phyloP scores from a whole-genome alignment of 1,140 invertebrate species.

The Eupeodes corollae region DNA sequence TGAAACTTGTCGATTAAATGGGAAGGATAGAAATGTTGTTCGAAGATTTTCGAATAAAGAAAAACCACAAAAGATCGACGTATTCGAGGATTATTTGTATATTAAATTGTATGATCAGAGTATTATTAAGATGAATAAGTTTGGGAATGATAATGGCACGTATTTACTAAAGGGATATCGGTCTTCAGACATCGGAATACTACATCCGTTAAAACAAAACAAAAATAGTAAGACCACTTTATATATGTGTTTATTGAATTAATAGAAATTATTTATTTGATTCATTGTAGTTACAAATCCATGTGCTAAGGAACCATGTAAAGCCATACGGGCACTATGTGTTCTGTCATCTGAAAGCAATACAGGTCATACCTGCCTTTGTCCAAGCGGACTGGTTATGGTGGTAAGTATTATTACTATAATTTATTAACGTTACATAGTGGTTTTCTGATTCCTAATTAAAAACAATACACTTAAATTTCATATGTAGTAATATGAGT shows the following conservation, averaged over 20 bases:
- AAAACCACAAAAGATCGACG: slow-evolving; percentile 56
- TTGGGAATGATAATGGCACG: slow-evolving; percentile 46
- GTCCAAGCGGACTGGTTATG: slow-evolving; percentile 48
- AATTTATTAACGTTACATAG: too few species aligned
- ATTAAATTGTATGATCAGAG: slow-evolving; percentile 52
- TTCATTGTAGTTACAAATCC: slow-evolving; percentile 34
- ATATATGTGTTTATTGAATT: background rate
- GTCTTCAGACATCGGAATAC: slow-evolving; percentile 52
- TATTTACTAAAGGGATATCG: slow-evolving; percentile 45
- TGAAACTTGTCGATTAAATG: slow-evolving; percentile 56
- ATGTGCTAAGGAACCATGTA: slow-evolving; percentile 42
- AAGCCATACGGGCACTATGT: slow-evolving; percentile 44
- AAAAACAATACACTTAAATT: too few species aligned
- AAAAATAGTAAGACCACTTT: slow-evolving; percentile 36
- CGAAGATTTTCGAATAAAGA: slow-evolving; percentile 41
- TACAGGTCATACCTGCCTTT: slow-evolving; percentile 46
- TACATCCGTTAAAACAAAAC: slow-evolving; percentile 54
- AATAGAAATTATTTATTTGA: slow-evolving; percentile 4
- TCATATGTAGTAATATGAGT: too few species aligned
- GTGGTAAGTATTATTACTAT: slow-evolving; percentile 3
- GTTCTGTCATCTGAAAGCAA: slow-evolving; percentile 38
- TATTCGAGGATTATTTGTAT: slow-evolving; percentile 63
- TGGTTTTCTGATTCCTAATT: too few species aligned
- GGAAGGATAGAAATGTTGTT: slow-evolving; percentile 49
- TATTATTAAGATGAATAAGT: slow-evolving; percentile 59